Conservation (phyloP, 2,888 invertebrate species). For the Dioctria rufipes region DNA sequence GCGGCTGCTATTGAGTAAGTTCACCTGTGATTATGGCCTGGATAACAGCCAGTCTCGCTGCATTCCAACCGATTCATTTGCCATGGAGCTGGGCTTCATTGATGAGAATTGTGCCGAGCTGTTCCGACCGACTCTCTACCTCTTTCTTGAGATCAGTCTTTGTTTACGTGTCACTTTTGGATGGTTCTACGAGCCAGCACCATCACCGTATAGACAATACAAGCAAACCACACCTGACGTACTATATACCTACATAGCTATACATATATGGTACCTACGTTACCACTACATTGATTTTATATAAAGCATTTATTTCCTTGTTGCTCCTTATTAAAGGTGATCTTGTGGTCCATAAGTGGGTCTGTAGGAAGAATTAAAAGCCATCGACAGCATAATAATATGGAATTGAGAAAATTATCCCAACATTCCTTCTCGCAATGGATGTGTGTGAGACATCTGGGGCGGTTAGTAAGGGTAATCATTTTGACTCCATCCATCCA, state of each 20-base stretch:
- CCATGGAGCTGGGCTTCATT: conserved; percentile 23
- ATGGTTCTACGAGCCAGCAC: background rate
- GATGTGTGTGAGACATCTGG: conserved; percentile 8
- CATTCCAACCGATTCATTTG: conserved; percentile 41
- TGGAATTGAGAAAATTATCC: conserved; percentile 20
- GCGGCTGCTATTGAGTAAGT: conserved; percentile 14
- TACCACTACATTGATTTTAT: too few species aligned
- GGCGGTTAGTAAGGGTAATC: conserved; percentile 15
- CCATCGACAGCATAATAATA: conserved; percentile 14
- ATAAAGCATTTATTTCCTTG: too few species aligned
- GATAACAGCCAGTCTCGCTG: conserved; percentile 26
- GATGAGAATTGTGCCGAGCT: conserved; percentile 36
- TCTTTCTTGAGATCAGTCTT: conserved; percentile 7
- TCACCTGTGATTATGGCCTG: conserved; percentile 47
- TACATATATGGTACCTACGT: too few species aligned
- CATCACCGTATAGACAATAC: background rate
- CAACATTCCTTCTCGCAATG: background rate
- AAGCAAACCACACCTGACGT: background rate
- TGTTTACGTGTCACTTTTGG: conserved; percentile 3
- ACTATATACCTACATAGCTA: too few species aligned
- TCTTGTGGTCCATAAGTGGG: conserved; percentile 2
- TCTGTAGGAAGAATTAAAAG: conserved; percentile 1
- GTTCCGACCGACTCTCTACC: background rate
- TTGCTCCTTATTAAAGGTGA: too few species aligned
- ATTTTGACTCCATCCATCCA: background rate